Evolutionary conservation across 2,888 invertebrate species (phyloP).

Genomic region (Reticulitermes lucifugus): DNA sequence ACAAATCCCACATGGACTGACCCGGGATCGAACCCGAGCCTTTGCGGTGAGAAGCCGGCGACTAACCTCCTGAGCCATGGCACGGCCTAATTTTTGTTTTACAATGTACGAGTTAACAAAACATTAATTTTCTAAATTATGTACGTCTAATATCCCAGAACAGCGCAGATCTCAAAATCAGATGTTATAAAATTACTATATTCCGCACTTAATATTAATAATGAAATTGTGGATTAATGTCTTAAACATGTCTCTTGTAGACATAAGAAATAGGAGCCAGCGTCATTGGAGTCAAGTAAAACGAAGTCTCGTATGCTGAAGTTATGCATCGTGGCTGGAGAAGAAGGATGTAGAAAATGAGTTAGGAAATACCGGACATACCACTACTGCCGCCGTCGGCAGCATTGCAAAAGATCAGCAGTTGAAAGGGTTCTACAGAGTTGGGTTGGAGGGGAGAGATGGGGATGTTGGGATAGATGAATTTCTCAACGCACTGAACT

Average conservation of each 20-base stretch:
- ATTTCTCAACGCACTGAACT: conserved; percentile 24
- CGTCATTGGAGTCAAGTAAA: background rate
- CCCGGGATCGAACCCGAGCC: too few species aligned
- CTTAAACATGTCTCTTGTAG: background rate
- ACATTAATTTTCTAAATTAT: too few species aligned
- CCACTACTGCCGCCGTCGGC: conserved; percentile 15
- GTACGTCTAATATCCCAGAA: too few species aligned
- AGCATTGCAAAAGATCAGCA: conserved; percentile 11
- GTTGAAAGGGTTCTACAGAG: background rate
- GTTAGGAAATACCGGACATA: conserved; percentile 30
- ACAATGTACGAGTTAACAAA: too few species aligned
- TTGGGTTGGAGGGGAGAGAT: background rate
- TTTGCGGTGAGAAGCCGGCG: too few species aligned
- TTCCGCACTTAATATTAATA: too few species aligned
- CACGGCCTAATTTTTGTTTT: too few species aligned
- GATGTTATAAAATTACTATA: too few species aligned
- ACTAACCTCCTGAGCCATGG: too few species aligned
- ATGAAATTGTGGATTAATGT: background rate
- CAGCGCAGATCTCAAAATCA: too few species aligned
- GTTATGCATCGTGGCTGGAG: background rate
- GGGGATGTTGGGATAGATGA: conserved; percentile 9
- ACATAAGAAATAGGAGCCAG: background rate
- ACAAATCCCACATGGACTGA: too few species aligned
- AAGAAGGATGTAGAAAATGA: conserved; percentile 14
- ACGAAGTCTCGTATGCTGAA: conserved; percentile 1